phyloP scores from a whole-genome alignment of 1,140 invertebrate species.

The Ceratina australensis region DNA sequence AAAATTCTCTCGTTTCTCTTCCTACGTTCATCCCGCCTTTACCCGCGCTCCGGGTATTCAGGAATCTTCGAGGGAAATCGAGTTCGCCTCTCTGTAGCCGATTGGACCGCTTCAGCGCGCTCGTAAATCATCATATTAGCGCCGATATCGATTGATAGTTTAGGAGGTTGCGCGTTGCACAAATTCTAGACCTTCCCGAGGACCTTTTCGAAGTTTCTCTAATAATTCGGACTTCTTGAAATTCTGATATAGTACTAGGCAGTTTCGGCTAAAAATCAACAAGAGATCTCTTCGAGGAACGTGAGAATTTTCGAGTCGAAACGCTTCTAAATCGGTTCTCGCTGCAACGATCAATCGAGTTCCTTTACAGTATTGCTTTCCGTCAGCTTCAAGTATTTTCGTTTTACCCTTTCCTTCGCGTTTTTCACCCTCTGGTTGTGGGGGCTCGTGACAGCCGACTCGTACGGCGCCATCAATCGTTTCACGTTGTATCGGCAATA shows the following conservation, averaged over 20 bases:
- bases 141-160: no score
- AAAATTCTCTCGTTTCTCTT: not conserved
- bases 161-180: no score
- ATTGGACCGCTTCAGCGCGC: no score
- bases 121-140: no score
- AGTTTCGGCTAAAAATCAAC: constrained; percentile 14
- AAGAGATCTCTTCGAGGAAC: not conserved
- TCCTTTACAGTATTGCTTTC: not conserved
- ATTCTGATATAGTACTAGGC: constrained; percentile 42
- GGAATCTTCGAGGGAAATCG: constrained; percentile 47
- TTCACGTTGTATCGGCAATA: constrained; percentile 77
- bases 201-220: no score
- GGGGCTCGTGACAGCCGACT: constrained; percentile 8
- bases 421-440: constrained; percentile 9
- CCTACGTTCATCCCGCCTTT: not conserved
- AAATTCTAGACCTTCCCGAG: no score
- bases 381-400: no score
- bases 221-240: no score
- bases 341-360: constrained; percentile 26
- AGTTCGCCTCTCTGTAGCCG: constrained; percentile 51
- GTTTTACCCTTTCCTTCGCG: not conserved
- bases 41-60: not conserved
- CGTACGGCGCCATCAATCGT: constrained; percentile 62
- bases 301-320: constrained; percentile 21
- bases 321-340: constrained; percentile 15